Evolutionary conservation across 1,140 invertebrate species (phyloP).

Genomic region (Drosophila arawakana): DNA sequence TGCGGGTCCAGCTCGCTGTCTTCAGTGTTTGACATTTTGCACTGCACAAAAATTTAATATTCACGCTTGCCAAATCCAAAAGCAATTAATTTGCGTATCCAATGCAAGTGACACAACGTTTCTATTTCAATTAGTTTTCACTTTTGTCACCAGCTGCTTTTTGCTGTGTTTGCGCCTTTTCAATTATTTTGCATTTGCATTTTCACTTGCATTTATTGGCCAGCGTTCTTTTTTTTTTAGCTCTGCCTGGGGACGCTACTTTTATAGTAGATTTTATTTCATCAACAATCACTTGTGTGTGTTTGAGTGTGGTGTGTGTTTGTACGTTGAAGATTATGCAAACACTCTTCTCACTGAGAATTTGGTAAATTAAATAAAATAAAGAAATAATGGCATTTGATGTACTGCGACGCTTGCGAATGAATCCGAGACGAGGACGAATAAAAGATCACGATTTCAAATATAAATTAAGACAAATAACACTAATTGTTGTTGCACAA

Average conservation of each 20-base stretch:
- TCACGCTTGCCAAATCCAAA: constrained; percentile 29
- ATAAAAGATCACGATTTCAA: constrained; percentile 9
- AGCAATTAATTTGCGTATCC: constrained; percentile 11
- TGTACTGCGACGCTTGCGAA: constrained; percentile 33
- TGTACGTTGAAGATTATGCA: constrained; percentile 60
- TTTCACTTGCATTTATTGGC: constrained; percentile 51
- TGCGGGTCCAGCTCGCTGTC: constrained; percentile 86
- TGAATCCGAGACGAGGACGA: constrained; percentile 20
- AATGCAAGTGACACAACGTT: constrained; percentile 9
- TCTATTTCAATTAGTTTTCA: constrained; percentile 49
- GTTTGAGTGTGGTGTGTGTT: background rate
- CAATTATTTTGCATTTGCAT: constrained; percentile 51
- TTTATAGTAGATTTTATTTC: constrained; percentile 28
- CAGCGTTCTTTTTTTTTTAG: constrained; percentile 22
- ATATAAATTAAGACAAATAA: constrained; percentile 16
- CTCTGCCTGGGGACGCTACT: constrained; percentile 26
- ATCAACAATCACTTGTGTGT: constrained; percentile 31
- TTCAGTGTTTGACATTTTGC: constrained; percentile 73
- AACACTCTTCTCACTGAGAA: constrained; percentile 55
- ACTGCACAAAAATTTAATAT: constrained; percentile 35
- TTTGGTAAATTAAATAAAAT: constrained; percentile 43
- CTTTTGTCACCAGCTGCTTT: constrained; percentile 34
- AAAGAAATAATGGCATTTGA: constrained; percentile 43
- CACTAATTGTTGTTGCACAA: constrained; percentile 29
- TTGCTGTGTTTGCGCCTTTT: constrained; percentile 37